Percentiles rank a stretch among this genome's conserved stretches.
Evolutionary conservation across 2,888 invertebrate genomes (phyloP).

Genomic region (Tachina grossa): DNA sequence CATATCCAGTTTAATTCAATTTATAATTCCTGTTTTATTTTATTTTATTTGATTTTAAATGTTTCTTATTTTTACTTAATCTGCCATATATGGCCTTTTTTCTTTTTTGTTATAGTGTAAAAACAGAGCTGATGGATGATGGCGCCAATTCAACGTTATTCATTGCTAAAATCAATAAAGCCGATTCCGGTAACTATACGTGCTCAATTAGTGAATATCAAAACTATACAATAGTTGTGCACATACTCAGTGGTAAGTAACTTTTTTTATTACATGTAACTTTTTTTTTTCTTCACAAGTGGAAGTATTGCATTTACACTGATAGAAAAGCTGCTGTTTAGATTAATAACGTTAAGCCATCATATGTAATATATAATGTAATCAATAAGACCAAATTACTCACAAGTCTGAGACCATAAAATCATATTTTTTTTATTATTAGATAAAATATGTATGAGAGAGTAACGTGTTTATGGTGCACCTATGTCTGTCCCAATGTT

Average conservation of each 20-base stretch:
- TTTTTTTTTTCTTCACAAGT: not conserved
- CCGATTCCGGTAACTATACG: conserved; percentile 84
- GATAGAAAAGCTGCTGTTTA: no score
- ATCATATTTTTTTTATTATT: no score
- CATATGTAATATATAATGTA: no score
- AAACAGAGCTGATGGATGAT: conserved; percentile 84
- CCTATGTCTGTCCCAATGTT: no score
- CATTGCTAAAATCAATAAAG: conserved; percentile 84
- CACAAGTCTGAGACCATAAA: no score
- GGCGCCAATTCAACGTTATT: conserved; percentile 84
- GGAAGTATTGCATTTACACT: no score
- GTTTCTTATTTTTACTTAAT: not conserved
- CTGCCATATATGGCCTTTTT: not conserved
- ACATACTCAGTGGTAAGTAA: conserved; percentile 84
- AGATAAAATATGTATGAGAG: no score
- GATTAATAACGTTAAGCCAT: no score
- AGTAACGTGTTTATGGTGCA: no score
- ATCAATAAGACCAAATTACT: no score
- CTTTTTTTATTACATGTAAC: conserved; percentile 1
- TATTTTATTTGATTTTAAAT: conserved; percentile 18
- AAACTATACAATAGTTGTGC: conserved; percentile 84
- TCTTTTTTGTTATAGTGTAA: conserved; percentile 80
- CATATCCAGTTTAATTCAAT: conserved; percentile 40
- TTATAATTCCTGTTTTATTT: conserved; percentile 12
- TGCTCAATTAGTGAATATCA: conserved; percentile 84